Base-by-base conservation (phyloP, 2,797 vertebrate species). In the Syngnathus rostellatus region DNA sequence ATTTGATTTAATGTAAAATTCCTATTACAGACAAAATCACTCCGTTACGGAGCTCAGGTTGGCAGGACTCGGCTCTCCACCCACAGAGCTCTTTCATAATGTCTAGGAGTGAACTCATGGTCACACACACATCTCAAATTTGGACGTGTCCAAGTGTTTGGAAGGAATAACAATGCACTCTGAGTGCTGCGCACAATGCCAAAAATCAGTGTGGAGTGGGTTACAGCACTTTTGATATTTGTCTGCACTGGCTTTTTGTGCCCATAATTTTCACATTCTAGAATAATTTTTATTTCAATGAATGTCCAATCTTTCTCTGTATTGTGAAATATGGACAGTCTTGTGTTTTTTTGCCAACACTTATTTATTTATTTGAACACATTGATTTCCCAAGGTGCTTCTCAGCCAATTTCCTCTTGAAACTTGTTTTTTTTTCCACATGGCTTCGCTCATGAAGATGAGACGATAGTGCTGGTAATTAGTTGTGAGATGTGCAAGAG, bases 401-500 rank as follows among this genome's bases (percentile, higher is more conserved):
- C 19, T 51, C 37, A 38, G 45, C 19, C 60, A 62, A 64, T 64
- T 64, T 64, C 19, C 10, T 19, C 37, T 12, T 37, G 8, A 19
- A 31, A 6, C 23, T 19, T 48, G 45, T 37, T 63, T 37, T 45
- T 45, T 45, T 39, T 39, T 21, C 39, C 59, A 17, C 37, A 41
- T 41, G 38, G 14, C 64, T 39, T 66, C 65, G 67, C 50, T 76
- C 41, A 66, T 76, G 54, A 74, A 76, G 80, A 78, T 75, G 69
- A 81, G 71, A 79, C 65, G 70, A 80, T 76, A 66, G 71, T 1
- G 38, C 62, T 64, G 63, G 64, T 81, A 85, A 84, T 83, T 83
- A 79, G 60, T 66, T 14, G 62, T 70, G 66, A 81, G 76, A 67
- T 62, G 68, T 72, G 69, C 17, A 2, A 62, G 40, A 62, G 60